Conservation (phyloP, 2,113 vertebrate genomes). For the Hystrix brachyura region DNA sequence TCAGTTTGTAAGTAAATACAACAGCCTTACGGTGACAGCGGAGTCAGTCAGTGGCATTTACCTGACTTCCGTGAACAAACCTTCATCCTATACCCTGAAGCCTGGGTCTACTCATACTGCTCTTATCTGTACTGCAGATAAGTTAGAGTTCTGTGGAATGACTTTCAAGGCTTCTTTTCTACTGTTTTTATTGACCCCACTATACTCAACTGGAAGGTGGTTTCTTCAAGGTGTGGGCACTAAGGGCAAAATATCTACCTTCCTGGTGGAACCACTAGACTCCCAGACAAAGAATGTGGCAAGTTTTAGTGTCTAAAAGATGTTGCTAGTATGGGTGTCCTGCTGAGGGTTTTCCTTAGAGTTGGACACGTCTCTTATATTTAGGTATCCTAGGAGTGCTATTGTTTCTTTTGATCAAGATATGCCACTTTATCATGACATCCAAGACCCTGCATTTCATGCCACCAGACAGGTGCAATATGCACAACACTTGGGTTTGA, state of each 20-base stretch:
- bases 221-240: not conserved
- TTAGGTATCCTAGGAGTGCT: not conserved
- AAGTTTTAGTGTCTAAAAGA: not conserved
- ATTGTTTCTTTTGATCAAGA: constrained; percentile 24
- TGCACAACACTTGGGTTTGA: not conserved
- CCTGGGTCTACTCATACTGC: not conserved
- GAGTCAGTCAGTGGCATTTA: not conserved
- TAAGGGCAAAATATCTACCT: not conserved
- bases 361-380: not conserved
- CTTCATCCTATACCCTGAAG: not conserved
- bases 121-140: not conserved
- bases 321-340: not conserved
- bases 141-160: not conserved
- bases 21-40: not conserved
- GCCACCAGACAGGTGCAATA: not conserved
- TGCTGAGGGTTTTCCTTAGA: not conserved
- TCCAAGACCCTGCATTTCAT: not conserved
- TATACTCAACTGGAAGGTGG: not conserved
- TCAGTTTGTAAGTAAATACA: not conserved
- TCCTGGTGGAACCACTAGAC: not conserved
- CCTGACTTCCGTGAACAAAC: not conserved
- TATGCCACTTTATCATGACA: not conserved
- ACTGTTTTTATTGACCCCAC: not conserved
- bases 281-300: constrained; percentile 15
- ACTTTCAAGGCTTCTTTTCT: not conserved